Evolutionary conservation across 1,140 invertebrate species (phyloP).

Genomic region (Hyphantria cunea): DNA sequence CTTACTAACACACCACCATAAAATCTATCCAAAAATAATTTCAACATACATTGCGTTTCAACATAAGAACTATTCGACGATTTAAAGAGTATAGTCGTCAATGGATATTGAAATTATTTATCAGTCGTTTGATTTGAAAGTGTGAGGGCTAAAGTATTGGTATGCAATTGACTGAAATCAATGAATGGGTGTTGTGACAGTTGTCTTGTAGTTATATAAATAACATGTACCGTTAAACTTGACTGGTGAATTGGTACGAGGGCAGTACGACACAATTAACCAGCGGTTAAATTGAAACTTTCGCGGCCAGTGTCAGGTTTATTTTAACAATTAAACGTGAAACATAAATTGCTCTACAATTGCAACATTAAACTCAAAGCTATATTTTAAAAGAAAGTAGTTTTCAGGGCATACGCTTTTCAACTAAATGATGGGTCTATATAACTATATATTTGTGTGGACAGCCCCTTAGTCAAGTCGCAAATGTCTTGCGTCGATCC

Average conservation of each 20-base stretch:
- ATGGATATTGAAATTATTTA: background rate
- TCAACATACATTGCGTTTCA: slow-evolving; percentile 13
- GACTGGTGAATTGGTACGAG: slow-evolving; percentile 29
- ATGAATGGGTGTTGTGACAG: slow-evolving; percentile 41
- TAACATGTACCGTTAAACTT: slow-evolving; percentile 33
- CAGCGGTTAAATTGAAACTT: no score
- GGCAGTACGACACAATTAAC: background rate
- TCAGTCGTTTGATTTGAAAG: background rate
- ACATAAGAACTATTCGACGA: background rate
- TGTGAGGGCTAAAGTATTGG: slow-evolving; percentile 37
- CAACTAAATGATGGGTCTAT: no score
- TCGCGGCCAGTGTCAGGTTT: background rate
- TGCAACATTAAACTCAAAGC: no score
- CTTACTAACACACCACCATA: background rate
- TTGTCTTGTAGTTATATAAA: slow-evolving; percentile 28
- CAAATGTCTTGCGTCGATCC: no score
- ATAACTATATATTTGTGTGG: no score
- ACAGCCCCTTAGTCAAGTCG: no score
- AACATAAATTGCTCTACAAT: no score
- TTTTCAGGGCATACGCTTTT: no score
- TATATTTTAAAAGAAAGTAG: no score
- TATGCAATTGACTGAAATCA: slow-evolving; percentile 47
- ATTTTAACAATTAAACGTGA: background rate
- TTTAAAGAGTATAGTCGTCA: background rate
- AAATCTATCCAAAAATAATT: background rate